phyloP scores from a whole-genome alignment of 1,140 invertebrate species.

The Trachymyrmex septentrionalis region DNA sequence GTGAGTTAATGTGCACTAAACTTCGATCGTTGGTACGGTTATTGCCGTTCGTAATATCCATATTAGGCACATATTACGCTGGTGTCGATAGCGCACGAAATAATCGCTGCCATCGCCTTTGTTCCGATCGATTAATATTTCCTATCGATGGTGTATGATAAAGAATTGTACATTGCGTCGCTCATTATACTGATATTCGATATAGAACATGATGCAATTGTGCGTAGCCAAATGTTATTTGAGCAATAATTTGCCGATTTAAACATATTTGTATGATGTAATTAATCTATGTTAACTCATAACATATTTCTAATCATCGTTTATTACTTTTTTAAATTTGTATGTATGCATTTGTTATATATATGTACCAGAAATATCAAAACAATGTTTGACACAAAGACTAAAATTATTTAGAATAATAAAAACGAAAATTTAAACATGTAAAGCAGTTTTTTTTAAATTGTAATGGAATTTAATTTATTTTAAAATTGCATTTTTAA shows the following conservation, averaged over 20 bases:
- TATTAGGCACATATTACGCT: slow-evolving; percentile 39
- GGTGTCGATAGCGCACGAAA: slow-evolving; percentile 4
- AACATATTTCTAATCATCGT: not conserved
- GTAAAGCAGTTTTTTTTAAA: not conserved
- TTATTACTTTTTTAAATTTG: not conserved
- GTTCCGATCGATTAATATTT: slow-evolving; percentile 34
- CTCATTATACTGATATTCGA: not conserved
- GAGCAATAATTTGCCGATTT: not conserved
- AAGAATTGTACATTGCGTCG: not conserved
- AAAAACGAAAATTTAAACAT: not conserved
- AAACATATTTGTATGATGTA: not conserved
- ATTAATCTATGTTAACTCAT: not conserved
- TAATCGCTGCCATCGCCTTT: not conserved
- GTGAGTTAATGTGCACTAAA: slow-evolving; percentile 49
- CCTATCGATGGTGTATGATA: not conserved
- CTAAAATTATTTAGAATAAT: not conserved
- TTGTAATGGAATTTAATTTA: slow-evolving; percentile 6
- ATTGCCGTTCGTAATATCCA: slow-evolving; percentile 40
- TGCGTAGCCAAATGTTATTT: not conserved
- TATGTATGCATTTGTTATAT: not conserved
- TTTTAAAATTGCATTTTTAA: not conserved
- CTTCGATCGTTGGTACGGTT: slow-evolving; percentile 38
- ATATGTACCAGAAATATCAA: not conserved
- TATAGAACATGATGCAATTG: not conserved
- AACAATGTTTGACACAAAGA: not conserved